phyloP scores from a whole-genome alignment of 2,113 vertebrate species.

The Coryphaenoides rupestris region DNA sequence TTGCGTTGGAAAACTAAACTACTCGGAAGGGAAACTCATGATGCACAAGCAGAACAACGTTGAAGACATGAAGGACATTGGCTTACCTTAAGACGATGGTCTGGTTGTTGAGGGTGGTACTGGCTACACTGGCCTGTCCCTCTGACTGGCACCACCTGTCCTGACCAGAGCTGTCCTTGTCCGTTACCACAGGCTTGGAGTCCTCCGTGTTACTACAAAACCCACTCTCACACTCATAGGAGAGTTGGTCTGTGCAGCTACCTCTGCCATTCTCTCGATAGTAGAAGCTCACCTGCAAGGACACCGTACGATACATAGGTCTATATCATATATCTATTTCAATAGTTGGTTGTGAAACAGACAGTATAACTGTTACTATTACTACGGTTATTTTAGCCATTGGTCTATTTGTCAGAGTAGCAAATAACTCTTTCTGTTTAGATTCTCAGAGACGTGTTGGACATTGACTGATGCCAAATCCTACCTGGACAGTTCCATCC shows the following conservation, averaged over 20 bases:
- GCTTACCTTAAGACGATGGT: conserved; percentile 45
- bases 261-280: conserved; percentile 47
- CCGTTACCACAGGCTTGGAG: conserved; percentile 6
- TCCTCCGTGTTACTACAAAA: conserved; percentile 10
- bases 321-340: neutral
- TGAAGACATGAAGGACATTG: neutral
- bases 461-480: neutral
- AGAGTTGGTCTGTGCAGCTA: conserved; percentile 19
- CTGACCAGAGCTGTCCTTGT: conserved; percentile 10
- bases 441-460: neutral
- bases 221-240: conserved; percentile 14
- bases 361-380: neutral
- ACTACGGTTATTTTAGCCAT: neutral
- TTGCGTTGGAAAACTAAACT: no score
- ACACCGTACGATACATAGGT: neutral
- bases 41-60: neutral
- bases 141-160: conserved; percentile 62
- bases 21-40: no score
- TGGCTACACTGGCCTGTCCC: conserved; percentile 4
- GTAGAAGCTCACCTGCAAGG: conserved; percentile 48
- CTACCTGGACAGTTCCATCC: conserved; percentile 52
- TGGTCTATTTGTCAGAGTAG: neutral
- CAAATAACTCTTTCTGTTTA: neutral
- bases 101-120: neutral
- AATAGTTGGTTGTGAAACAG: neutral